Evolutionary conservation across 2,113 vertebrate species (phyloP).

Genomic region (Xiphophorus maculatus): DNA sequence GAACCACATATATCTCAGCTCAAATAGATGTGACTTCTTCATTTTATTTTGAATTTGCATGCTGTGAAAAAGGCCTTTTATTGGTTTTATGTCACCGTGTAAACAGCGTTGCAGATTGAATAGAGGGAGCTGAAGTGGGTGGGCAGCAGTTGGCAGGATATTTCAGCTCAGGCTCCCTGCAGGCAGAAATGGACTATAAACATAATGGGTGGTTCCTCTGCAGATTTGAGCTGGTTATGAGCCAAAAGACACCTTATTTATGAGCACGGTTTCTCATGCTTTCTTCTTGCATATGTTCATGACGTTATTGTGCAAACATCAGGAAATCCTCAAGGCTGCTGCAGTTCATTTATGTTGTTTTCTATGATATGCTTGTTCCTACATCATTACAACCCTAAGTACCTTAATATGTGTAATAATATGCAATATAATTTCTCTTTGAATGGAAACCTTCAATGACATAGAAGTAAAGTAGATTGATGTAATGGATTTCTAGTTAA

Average conservation of each 20-base stretch:
- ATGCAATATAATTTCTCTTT: conserved; percentile 4
- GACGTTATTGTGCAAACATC: conserved; percentile 19
- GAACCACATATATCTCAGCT: conserved; percentile 2
- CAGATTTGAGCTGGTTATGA: conserved; percentile 12
- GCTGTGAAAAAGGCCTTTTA: conserved; percentile 42
- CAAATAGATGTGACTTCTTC: conserved; percentile 42
- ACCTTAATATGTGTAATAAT: conserved; percentile 20
- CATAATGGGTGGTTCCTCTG: conserved; percentile 46
- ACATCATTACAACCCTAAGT: conserved; percentile 22
- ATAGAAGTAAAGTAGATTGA: neutral
- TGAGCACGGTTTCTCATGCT: conserved; percentile 4
- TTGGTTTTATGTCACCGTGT: conserved; percentile 47
- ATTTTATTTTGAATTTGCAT: conserved; percentile 18
- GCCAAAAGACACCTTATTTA: conserved; percentile 31
- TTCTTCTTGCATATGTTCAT: neutral
- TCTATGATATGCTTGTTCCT: conserved; percentile 43
- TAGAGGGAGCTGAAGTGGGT: conserved; percentile 63
- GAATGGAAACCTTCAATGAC: neutral
- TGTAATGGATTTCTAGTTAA: conserved; percentile 2
- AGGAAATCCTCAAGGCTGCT: conserved; percentile 21
- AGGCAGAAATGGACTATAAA: conserved; percentile 57
- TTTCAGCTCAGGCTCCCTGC: conserved; percentile 48
- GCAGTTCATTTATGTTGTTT: conserved; percentile 26
- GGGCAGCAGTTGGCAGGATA: conserved; percentile 68
- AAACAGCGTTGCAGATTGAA: conserved; percentile 38